Percentiles rank a stretch among this genome's conserved stretches.
Conservation (phyloP, 2,888 invertebrate genomes). For the Lumbricus terrestris region DNA sequence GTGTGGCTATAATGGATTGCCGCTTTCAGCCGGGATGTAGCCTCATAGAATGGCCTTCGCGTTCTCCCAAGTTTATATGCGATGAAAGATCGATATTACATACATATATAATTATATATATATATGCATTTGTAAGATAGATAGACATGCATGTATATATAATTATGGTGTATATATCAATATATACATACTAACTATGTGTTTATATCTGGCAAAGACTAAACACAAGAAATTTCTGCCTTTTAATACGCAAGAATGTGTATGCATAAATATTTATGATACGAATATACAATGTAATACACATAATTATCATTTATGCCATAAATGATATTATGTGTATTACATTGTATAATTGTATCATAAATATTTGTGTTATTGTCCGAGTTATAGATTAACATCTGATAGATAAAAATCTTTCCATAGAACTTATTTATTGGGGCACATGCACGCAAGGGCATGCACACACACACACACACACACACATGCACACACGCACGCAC, state of each 20-base stretch:
- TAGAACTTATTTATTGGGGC: too few species aligned
- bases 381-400: background rate
- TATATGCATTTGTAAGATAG: too few species aligned
- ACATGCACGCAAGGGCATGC: too few species aligned
- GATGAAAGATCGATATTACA: background rate
- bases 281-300: too few species aligned
- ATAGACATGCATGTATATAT: background rate
- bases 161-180: background rate
- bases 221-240: too few species aligned
- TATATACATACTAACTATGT: background rate
- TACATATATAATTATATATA: background rate
- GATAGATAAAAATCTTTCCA: background rate
- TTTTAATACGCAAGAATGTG: too few species aligned
- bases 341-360: too few species aligned
- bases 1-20: background rate
- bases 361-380: background rate
- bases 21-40: background rate
- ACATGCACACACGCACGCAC: background rate
- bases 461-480: too few species aligned
- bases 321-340: too few species aligned
- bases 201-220: too few species aligned
- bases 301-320: too few species aligned
- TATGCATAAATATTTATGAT: too few species aligned
- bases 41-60: background rate
- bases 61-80: background rate